These are phyloP conservation scores for Cacatua alba DNA, from an alignment of 2,113 vertebrate species.

Conservation along the genomic window DNA sequence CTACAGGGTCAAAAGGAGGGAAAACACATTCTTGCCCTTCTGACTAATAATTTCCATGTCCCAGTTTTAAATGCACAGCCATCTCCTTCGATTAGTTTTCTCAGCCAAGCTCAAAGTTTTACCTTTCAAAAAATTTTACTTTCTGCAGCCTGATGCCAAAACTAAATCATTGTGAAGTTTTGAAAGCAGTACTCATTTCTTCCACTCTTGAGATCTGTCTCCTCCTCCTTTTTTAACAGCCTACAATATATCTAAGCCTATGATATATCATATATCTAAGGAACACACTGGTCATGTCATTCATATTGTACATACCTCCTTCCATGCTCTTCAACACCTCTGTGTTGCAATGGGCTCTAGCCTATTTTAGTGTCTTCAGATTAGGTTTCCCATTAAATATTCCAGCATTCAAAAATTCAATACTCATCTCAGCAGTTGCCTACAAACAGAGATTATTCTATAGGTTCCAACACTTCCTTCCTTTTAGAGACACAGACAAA, in stretches of 20 bases:
- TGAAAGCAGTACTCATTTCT: slow-evolving; percentile 21
- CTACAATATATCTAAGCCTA: background rate
- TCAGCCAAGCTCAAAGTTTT: background rate
- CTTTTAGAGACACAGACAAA: slow-evolving; percentile 3
- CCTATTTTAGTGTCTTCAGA: background rate
- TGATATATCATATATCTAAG: background rate
- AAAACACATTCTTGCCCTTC: slow-evolving; percentile 11
- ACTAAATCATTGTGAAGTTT: slow-evolving; percentile 7
- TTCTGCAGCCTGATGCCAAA: slow-evolving; percentile 9
- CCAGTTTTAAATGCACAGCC: background rate
- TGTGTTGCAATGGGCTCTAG: background rate
- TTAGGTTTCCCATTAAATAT: slow-evolving; percentile 45
- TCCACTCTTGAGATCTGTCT: background rate
- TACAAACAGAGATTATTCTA: slow-evolving; percentile 5
- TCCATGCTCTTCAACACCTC: background rate
- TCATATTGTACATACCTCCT: background rate
- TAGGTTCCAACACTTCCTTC: background rate
- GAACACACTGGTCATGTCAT: background rate
- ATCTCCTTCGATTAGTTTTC: background rate
- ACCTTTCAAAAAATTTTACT: background rate
- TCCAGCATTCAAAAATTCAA: slow-evolving; percentile 3
- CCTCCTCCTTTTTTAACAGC: slow-evolving; percentile 34
- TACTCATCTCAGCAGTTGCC: background rate
- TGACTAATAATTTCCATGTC: background rate
- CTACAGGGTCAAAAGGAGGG: background rate